Conservation (phyloP, 2,797 vertebrate species). For the Helicolenus hilgendorfi region DNA sequence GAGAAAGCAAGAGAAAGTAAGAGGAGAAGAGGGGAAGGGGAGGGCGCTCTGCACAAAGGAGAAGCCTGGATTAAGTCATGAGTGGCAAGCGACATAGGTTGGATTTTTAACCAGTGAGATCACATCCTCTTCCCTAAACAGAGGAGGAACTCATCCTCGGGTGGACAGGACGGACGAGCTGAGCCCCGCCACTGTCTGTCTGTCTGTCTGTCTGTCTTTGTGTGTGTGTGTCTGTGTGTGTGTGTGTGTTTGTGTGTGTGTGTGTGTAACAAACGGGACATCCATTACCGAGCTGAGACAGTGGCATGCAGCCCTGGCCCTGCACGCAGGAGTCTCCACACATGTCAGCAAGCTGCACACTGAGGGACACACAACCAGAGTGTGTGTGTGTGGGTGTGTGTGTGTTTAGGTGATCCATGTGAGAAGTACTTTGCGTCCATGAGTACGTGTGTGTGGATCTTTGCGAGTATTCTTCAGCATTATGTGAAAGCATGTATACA, state of each 20-base stretch:
- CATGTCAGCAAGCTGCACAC: constrained; percentile 75
- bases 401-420: constrained; percentile 35
- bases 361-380: constrained; percentile 60
- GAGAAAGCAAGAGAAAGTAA: constrained; percentile 61
- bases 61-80: constrained; percentile 93
- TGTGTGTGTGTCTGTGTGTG: constrained; percentile 20
- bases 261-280: constrained; percentile 68
- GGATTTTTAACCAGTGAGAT: constrained; percentile 95
- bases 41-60: constrained; percentile 86
- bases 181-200: constrained; percentile 69
- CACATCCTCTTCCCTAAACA: constrained; percentile 94
- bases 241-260: constrained; percentile 14
- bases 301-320: constrained; percentile 70
- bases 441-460: not conserved
- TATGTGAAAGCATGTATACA: not conserved
- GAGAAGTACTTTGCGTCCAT: constrained; percentile 11
- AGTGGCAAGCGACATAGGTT: constrained; percentile 94
- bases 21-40: constrained; percentile 81
- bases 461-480: not conserved
- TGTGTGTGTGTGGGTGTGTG: constrained; percentile 13
- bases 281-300: constrained; percentile 76
- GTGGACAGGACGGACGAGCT: constrained; percentile 73
- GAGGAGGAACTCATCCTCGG: constrained; percentile 90
- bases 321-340: constrained; percentile 64
- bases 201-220: constrained; percentile 25